Conservation (phyloP, 2,888 invertebrate species). For the Chrysina gloriosa region DNA sequence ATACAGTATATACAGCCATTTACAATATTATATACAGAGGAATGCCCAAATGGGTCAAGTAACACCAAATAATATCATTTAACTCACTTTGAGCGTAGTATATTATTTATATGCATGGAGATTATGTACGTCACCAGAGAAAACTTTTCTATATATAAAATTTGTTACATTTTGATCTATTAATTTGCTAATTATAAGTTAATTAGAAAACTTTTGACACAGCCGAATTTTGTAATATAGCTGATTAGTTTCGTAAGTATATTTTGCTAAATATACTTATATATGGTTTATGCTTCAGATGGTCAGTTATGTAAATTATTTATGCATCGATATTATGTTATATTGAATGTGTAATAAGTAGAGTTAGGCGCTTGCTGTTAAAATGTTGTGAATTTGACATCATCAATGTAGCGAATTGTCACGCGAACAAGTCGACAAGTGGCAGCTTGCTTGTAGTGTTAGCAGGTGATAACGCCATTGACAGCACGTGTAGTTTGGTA, state of each 20-base stretch:
- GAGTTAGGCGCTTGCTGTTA: too few species aligned
- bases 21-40: conserved; percentile 60
- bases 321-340: conserved; percentile 9
- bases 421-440: too few species aligned
- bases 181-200: conserved; percentile 33
- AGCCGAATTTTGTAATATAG: conserved; percentile 38
- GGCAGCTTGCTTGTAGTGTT: too few species aligned
- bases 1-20: conserved; percentile 62
- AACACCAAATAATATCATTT: conserved; percentile 54
- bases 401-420: too few species aligned
- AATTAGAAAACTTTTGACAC: conserved; percentile 38
- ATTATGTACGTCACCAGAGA: conserved; percentile 37
- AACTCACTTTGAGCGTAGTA: conserved; percentile 56
- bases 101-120: conserved; percentile 37
- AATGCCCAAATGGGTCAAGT: conserved; percentile 61
- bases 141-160: conserved; percentile 39
- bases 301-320: conserved; percentile 28
- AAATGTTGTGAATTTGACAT: too few species aligned
- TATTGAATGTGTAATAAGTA: neutral
- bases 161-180: conserved; percentile 32
- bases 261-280: conserved; percentile 26
- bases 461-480: too few species aligned
- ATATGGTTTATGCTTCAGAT: conserved; percentile 22
- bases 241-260: conserved; percentile 37
- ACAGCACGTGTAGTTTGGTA: too few species aligned